These are phyloP conservation scores for Oncorhynchus nerka DNA, from an alignment of 2,113 vertebrate genomes.

Conservation along the genomic window DNA sequence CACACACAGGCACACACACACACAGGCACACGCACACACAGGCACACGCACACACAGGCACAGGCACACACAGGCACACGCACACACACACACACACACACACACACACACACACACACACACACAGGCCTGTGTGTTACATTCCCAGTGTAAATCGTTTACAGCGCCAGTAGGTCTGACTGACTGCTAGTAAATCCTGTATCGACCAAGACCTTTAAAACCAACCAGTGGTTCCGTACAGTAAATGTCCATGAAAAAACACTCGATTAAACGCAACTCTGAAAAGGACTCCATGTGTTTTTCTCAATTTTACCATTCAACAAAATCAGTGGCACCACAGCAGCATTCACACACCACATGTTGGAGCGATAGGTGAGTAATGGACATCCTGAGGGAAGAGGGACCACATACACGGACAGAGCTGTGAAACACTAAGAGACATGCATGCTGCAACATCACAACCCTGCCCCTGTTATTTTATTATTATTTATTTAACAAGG, in stretches of 20 bases:
- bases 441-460: background rate
- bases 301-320: background rate
- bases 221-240: background rate
- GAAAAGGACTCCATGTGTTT: background rate
- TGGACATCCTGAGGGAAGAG: background rate
- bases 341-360: background rate
- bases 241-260: background rate
- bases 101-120: too few relatives aligned
- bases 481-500: too few relatives aligned
- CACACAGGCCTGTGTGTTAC: background rate
- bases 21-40: background rate
- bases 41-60: too few relatives aligned
- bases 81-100: too few relatives aligned
- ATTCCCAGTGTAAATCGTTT: background rate
- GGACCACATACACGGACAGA: background rate
- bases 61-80: background rate
- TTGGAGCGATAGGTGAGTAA: background rate
- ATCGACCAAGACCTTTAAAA: background rate
- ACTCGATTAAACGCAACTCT: background rate
- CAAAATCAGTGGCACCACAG: background rate
- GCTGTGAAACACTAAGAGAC: background rate
- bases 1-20: background rate
- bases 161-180: background rate
- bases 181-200: slow-evolving; percentile 1
- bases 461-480: background rate